phyloP scores from a whole-genome alignment of 2,113 vertebrate species.

The Pseudopodoces humilis region DNA sequence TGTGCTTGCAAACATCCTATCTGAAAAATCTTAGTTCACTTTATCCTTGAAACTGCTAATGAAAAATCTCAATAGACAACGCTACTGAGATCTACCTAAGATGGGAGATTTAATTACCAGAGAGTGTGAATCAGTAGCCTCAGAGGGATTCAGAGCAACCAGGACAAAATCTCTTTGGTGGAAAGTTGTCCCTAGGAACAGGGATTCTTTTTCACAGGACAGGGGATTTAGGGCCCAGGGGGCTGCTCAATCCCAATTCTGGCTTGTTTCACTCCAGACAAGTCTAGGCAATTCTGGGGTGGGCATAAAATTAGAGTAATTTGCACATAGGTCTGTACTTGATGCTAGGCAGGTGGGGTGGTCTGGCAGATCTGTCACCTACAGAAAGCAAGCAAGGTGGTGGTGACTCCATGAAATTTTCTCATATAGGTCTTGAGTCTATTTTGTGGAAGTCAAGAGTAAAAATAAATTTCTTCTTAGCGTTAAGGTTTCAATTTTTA shows the following conservation, averaged over 20 bases:
- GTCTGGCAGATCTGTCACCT: background rate
- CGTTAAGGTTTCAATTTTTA: background rate
- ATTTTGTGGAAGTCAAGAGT: background rate
- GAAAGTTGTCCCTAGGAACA: background rate
- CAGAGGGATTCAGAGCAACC: background rate
- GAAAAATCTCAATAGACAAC: background rate
- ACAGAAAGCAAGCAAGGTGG: background rate
- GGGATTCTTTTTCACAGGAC: background rate
- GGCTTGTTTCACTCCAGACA: background rate
- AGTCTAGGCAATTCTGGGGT: background rate
- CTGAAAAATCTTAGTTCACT: background rate
- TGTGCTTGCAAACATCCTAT: background rate
- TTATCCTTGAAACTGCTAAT: background rate
- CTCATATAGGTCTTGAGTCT: background rate
- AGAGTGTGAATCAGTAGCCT: background rate
- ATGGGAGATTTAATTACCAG: background rate
- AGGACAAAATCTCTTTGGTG: background rate
- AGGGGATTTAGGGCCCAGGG: accelerated
- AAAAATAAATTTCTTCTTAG: slow-evolving; percentile 1
- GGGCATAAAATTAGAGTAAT: background rate
- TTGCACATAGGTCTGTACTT: background rate
- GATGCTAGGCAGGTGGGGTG: accelerated
- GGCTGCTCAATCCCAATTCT: background rate
- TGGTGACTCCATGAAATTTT: background rate
- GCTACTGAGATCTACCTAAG: background rate